Conservation (phyloP, 2,888 invertebrate species). For the Parthenolecanium corni region DNA sequence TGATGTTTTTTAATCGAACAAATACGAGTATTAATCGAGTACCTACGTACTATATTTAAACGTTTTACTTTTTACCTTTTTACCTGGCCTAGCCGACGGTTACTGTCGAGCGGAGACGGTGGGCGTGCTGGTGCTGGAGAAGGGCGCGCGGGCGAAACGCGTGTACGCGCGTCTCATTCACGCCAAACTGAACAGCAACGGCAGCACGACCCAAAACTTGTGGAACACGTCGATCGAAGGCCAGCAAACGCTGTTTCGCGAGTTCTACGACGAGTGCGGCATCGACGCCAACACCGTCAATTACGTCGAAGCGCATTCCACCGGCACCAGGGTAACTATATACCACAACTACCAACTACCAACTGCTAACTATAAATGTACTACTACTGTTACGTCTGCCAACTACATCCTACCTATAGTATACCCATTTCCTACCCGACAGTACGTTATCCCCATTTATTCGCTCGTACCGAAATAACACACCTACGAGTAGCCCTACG, state of each 20-base stretch:
- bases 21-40: too few relatives aligned
- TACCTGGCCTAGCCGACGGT: slow-evolving; percentile 37
- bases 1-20: too few relatives aligned
- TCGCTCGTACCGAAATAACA: too few relatives aligned
- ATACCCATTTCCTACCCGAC: too few relatives aligned
- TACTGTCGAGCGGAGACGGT: slow-evolving; percentile 43
- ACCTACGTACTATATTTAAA: too few relatives aligned
- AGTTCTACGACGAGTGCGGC: slow-evolving; percentile 49
- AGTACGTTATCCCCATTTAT: too few relatives aligned
- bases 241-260: slow-evolving; percentile 38
- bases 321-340: slow-evolving; percentile 39
- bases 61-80: too few relatives aligned
- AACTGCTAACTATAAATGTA: too few relatives aligned
- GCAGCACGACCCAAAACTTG: slow-evolving; percentile 57
- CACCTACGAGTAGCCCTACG: too few relatives aligned
- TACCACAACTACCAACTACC: too few relatives aligned
- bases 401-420: too few relatives aligned
- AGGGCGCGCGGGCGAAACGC: slow-evolving; percentile 48
- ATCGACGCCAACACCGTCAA: slow-evolving; percentile 37
- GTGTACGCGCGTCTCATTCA: slow-evolving; percentile 58
- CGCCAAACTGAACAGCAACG: slow-evolving; percentile 70
- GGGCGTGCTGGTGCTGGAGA: slow-evolving; percentile 40
- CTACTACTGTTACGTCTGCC: too few relatives aligned
- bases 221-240: slow-evolving; percentile 52
- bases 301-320: slow-evolving; percentile 46